Conservation (phyloP, 2,888 invertebrate genomes). For the Scaptomyza cyrtandrae region DNA sequence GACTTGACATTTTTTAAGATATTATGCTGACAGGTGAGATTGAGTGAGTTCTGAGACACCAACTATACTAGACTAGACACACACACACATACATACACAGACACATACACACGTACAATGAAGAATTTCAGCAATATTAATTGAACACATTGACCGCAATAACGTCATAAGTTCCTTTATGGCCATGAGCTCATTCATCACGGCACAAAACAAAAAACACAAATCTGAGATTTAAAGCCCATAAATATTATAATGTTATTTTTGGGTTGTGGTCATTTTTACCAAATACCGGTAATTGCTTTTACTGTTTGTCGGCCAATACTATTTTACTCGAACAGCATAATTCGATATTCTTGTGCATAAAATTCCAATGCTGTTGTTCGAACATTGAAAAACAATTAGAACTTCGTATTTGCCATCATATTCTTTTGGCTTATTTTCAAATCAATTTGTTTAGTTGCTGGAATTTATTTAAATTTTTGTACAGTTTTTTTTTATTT, state of each 20-base stretch:
- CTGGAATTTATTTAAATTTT: not conserved
- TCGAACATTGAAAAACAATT: not conserved
- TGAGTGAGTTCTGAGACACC: slow-evolving; percentile 24
- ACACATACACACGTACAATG: not conserved
- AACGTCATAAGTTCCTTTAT: slow-evolving; percentile 63
- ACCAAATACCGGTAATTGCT: slow-evolving; percentile 22
- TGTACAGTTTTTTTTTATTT: not conserved
- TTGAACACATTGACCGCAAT: slow-evolving; percentile 61
- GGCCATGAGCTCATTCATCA: slow-evolving; percentile 62
- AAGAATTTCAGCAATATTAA: slow-evolving; percentile 42
- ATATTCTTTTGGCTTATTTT: not conserved
- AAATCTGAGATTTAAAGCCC: slow-evolving; percentile 27
- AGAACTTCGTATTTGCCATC: not conserved
- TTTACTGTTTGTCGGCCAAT: not conserved
- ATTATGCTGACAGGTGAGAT: slow-evolving; percentile 70
- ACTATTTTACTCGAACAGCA: not conserved
- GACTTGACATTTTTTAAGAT: slow-evolving; percentile 75
- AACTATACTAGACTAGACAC: not conserved
- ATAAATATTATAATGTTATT: not conserved
- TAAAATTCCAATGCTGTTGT: not conserved
- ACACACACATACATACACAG: not conserved
- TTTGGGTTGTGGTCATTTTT: slow-evolving; percentile 3
- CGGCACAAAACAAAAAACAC: not conserved
- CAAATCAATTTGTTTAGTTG: slow-evolving; percentile 1
- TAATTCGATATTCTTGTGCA: not conserved